phyloP scores from a whole-genome alignment of 2,888 invertebrate species.

The Galerucella pusilla region DNA sequence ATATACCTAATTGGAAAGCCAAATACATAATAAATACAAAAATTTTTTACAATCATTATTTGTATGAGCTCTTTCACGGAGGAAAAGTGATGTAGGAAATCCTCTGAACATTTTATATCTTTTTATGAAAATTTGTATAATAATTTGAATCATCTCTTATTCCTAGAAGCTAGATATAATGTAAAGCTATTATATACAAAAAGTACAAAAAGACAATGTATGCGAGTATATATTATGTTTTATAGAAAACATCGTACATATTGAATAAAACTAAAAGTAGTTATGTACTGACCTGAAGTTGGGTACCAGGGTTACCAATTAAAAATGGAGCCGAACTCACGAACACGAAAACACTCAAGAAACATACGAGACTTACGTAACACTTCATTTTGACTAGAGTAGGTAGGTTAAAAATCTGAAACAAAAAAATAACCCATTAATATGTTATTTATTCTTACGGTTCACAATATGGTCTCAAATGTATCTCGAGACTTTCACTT shows the following conservation, averaged over 20 bases:
- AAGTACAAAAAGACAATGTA: background rate
- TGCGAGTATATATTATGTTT: background rate
- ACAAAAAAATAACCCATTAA: constrained; percentile 52
- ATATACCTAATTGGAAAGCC: too few species aligned
- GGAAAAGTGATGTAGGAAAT: too few species aligned
- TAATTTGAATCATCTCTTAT: too few species aligned
- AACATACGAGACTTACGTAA: constrained; percentile 64
- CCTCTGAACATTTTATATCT: too few species aligned
- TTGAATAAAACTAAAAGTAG: constrained; percentile 18
- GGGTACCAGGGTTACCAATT: constrained; percentile 52
- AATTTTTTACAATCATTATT: too few species aligned
- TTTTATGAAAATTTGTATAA: too few species aligned
- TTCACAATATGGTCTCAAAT: constrained; percentile 16
- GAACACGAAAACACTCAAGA: constrained; percentile 62
- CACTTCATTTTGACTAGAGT: constrained; percentile 66
- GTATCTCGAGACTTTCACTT: constrained; percentile 27
- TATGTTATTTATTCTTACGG: constrained; percentile 16
- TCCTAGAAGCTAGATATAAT: too few species aligned
- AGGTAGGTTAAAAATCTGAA: constrained; percentile 63
- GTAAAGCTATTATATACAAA: background rate
- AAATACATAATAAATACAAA: too few species aligned
- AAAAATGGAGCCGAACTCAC: constrained; percentile 60
- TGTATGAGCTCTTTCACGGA: too few species aligned
- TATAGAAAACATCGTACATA: background rate
- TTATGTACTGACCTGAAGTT: constrained; percentile 56